Evolutionary conservation across 2,113 vertebrate genomes (phyloP), one percentile per base, ranked within the genome.

Genomic region (Takifugu flavidus): DNA sequence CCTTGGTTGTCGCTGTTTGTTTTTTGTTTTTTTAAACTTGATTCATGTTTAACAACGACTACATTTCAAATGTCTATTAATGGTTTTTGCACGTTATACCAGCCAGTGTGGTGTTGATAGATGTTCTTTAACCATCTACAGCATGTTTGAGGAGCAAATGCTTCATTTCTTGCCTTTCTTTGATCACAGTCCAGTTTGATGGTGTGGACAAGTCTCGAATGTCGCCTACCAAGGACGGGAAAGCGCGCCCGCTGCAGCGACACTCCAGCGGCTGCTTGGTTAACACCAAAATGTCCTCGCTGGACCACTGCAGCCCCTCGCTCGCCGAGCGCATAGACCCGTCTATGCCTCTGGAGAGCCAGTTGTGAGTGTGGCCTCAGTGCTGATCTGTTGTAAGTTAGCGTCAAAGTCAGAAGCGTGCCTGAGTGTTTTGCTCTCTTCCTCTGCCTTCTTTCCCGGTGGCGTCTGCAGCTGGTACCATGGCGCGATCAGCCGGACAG

Each of bases 401-500:
- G 5, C 44, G 5, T 70, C 61, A 49, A 0, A 45, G 34, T 39
- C 34, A 11, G 7, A 39, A 10, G 34, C 34, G 3, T 39, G 34
- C 7, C 34, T 39, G 34, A 39, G 7, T 39, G 34, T 10, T 2
- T 11, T 39, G 34, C 47, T 25, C 31, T 11, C 14, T 50, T 2
- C 25, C 0, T 15, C 13, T 27, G 50, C 6, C 7, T 10, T 46
- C 0, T 66, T 31, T 56, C 39, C 44, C 29, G 6, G 12, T 13
- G 46, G 51, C 25, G 15, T 4, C 31, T 65, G 69, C 78, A 99
- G 97, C 87, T 99, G 97, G 97, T 99, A 98, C 90, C 97, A 99
- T 0, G 97, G 97, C 68, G 93, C 96, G 53, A 96, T 99, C 92
- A 98, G 96, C 79, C 89, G 96, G 62, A 96, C 94, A 0, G 96